phyloP scores from a whole-genome alignment of 35 echinoderm and acorn worm genomes.

The Ptychodera flava region DNA sequence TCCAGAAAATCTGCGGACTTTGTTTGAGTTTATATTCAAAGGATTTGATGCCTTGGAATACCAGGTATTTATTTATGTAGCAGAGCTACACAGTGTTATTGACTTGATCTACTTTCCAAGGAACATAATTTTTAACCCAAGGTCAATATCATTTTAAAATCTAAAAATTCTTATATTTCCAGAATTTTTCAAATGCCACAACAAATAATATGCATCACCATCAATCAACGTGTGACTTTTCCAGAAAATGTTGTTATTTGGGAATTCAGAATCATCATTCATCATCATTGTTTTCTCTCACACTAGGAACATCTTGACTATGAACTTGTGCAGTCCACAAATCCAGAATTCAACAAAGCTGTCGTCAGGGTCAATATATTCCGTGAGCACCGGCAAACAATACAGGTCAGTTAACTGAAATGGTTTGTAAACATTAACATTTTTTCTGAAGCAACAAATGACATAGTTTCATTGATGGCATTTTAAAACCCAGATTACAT shows the following conservation, averaged over 20 bases:
- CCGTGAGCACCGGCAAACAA: constrained; percentile 94
- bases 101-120: too few relatives aligned
- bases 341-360: constrained; percentile 99
- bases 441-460: not conserved
- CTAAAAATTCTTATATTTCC: too few relatives aligned
- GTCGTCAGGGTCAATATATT: constrained; percentile 95
- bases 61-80: constrained; percentile 49
- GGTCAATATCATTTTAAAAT: too few relatives aligned
- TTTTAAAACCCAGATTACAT: too few relatives aligned
- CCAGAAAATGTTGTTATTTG: too few relatives aligned
- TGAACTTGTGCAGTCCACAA: constrained; percentile 95
- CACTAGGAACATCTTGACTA: constrained; percentile 94
- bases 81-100: too few relatives aligned
- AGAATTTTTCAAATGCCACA: too few relatives aligned
- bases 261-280: too few relatives aligned
- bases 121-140: too few relatives aligned
- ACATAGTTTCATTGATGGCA: too few relatives aligned
- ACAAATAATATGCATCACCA: too few relatives aligned
- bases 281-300: not conserved
- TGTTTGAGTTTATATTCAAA: constrained; percentile 99
- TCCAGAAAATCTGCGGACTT: constrained; percentile 86
- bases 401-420: constrained; percentile 51
- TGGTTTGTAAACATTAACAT: not conserved
- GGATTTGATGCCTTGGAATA: constrained; percentile 94
- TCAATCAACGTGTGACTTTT: too few relatives aligned